Percentiles rank a stretch among this genome's conserved stretches.
Evolutionary conservation across 1,140 invertebrate species (phyloP).

Genomic region (Apis laboriosa): DNA sequence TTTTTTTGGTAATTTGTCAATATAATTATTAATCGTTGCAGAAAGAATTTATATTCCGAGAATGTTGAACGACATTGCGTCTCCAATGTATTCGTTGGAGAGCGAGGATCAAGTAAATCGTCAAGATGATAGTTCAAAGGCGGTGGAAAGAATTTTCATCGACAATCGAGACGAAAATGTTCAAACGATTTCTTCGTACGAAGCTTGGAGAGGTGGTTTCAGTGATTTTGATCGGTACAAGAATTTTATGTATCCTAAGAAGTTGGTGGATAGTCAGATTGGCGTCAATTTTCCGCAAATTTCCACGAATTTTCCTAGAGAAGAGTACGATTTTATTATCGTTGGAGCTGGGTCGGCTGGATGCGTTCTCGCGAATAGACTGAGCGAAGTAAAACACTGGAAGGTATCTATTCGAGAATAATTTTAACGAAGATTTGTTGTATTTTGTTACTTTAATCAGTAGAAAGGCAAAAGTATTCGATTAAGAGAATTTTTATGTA

Average conservation of each 20-base stretch:
- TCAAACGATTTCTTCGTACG: no score
- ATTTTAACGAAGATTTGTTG: no score
- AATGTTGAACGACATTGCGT: neutral
- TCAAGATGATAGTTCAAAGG: neutral
- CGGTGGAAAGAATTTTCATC: neutral
- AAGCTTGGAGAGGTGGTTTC: no score
- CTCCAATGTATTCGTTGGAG: neutral
- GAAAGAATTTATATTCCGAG: neutral
- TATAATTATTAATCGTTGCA: neutral
- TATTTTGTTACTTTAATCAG: no score
- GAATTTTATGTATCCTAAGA: neutral
- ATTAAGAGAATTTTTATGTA: no score
- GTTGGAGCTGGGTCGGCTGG: conserved; percentile 85
- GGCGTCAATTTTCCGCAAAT: conserved; percentile 32
- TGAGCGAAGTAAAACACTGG: conserved; percentile 81
- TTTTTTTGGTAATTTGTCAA: neutral
- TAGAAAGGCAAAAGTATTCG: no score
- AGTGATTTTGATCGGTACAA: neutral
- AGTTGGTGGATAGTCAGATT: no score
- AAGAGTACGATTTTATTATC: conserved; percentile 82
- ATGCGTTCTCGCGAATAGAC: conserved; percentile 84
- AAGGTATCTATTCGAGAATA: neutral
- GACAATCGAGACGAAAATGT: neutral
- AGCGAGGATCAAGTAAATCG: neutral
- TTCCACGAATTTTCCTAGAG: conserved; percentile 2